Evolutionary conservation across 2,888 invertebrate genomes (phyloP), one percentile per base, ranked within the genome.

Genomic region (Herminia tarsipennalis): DNA sequence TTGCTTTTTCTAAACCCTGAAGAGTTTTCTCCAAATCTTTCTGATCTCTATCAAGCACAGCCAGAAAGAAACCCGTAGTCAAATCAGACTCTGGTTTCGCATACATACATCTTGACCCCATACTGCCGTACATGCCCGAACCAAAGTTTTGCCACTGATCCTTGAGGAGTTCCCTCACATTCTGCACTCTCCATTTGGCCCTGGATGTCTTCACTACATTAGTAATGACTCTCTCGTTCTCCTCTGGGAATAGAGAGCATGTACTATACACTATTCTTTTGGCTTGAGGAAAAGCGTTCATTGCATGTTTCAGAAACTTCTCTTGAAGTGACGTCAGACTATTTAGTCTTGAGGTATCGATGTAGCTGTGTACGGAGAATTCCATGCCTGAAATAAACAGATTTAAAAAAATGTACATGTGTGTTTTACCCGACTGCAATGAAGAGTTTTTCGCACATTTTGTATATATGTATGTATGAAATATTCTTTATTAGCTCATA

Each of bases 31-130:
- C 80, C 27, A 78, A 46, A 45, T 91, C 91, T 52, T 90, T 91
- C 40, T 78, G 75, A 54, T 92, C 81, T 74, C 94, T 92, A 79
- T 96, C 96, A 67, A 99, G 95, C 36, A 98, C 94, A 1, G 99
- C 98, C 21, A 99, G 93, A 85, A 99, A 99, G 86, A 99, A 99
- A 1, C 99, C 99, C 79, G 96, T 98, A 0, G 98, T 97, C 3
- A 94, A 85, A 86, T 98, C 98, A 0, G 90, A 83, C 3, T 96
- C 94, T 0, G 96, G 95, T 58, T 92, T 93, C 0, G 97, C 93
- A 73, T 98, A 96, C 25, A 99, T 76, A 77, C 98, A 98, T 53
- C 93, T 93, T 4, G 94, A 90, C 2, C 95, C 95, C 70, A 95
- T 92, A 38, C 94, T 93, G 0, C 93, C 91, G 63, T 93, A 95